Percentiles rank a stretch among this genome's conserved stretches.
Conservation (phyloP, 2,113 vertebrate genomes). For the Callorhinus ursinus region DNA sequence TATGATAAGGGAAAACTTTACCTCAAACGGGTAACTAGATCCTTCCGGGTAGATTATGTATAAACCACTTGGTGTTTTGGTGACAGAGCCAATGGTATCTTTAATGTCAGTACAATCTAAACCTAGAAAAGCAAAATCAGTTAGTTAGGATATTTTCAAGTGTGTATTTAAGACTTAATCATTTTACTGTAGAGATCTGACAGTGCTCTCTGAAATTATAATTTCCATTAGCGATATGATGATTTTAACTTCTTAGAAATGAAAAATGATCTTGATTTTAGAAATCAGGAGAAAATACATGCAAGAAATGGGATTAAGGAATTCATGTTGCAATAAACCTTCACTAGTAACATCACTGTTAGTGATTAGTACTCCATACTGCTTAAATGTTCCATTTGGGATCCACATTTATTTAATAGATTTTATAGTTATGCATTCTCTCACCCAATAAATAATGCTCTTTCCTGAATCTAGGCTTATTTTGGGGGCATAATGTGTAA, state of each 20-base stretch:
- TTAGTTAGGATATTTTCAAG: conserved; percentile 51
- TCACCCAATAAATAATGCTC: not conserved
- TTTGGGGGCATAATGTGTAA: not conserved
- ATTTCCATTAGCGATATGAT: not conserved
- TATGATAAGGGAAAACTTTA: conserved; percentile 78
- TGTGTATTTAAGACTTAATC: not conserved
- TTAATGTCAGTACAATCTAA: conserved; percentile 94
- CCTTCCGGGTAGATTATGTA: conserved; percentile 94
- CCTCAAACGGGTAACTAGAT: conserved; percentile 94
- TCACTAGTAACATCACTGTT: not conserved
- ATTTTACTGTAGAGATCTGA: not conserved
- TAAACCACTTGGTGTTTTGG: conserved; percentile 95
- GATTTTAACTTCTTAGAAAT: conserved; percentile 45
- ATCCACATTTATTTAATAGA: conserved; percentile 1
- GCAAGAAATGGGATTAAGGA: not conserved
- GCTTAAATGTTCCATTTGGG: not conserved
- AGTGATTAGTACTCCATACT: not conserved
- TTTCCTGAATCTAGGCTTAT: conserved; percentile 14
- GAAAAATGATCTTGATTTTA: conserved; percentile 43
- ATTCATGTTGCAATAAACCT: not conserved
- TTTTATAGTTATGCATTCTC: not conserved
- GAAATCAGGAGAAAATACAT: conserved; percentile 30
- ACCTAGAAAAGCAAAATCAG: conserved; percentile 83
- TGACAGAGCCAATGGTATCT: conserved; percentile 89
- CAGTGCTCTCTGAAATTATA: conserved; percentile 2